Evolutionary conservation across 2,113 vertebrate species (phyloP).

Genomic region (Rhinolophus sinicus): DNA sequence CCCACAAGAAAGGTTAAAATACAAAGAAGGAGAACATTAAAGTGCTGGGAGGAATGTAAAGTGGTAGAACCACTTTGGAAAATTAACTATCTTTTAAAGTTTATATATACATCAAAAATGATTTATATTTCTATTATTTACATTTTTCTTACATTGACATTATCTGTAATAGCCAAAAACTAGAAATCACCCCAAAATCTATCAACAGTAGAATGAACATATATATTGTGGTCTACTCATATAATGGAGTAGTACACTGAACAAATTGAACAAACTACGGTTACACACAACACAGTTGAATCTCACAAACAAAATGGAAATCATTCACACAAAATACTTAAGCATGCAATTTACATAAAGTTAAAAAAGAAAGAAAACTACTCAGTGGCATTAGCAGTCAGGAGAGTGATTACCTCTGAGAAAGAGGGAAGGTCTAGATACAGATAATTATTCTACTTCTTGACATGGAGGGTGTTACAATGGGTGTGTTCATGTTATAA

Average conservation of each 20-base stretch:
- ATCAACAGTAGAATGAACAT: neutral
- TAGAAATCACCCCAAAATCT: neutral
- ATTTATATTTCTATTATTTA: neutral
- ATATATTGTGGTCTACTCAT: neutral
- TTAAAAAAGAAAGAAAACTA: slow-evolving; percentile 35
- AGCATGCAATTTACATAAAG: neutral
- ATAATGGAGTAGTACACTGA: neutral
- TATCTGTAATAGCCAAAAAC: slow-evolving; percentile 9
- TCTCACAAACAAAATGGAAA: slow-evolving; percentile 22
- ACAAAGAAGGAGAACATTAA: slow-evolving; percentile 30
- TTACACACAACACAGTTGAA: neutral
- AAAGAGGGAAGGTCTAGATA: neutral
- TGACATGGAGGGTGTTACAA: neutral
- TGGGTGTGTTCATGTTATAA: neutral
- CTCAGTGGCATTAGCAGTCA: neutral
- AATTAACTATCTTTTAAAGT: slow-evolving; percentile 26
- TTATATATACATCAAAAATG: neutral
- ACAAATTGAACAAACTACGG: slow-evolving; percentile 16
- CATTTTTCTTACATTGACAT: neutral
- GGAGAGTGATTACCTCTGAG: neutral
- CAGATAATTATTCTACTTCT: neutral
- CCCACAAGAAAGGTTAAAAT: neutral
- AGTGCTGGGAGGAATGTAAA: neutral
- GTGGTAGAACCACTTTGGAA: neutral
- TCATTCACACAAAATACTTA: slow-evolving; percentile 22